A percentile compares a stretch with the other conserved stretches of the same genome.
These are phyloP conservation scores for Psococerastis gibbosa DNA, from an alignment of 2,888 invertebrate genomes.

Conservation along the genomic window DNA sequence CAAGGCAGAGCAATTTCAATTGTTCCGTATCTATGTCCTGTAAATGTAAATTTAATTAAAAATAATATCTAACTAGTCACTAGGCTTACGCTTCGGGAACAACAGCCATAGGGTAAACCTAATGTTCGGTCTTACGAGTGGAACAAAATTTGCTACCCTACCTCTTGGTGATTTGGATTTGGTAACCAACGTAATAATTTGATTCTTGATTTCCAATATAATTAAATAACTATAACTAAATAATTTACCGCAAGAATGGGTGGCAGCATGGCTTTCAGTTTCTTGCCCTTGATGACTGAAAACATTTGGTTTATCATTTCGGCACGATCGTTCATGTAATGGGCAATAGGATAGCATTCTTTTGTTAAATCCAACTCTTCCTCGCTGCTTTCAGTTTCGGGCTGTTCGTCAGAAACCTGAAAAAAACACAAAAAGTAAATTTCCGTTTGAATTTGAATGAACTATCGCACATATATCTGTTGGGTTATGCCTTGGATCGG, in stretches of 20 bases:
- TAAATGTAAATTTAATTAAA: too few relatives aligned
- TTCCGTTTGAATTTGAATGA: too few relatives aligned
- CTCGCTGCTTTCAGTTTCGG: constrained; percentile 6
- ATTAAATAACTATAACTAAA: neutral
- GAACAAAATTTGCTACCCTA: too few relatives aligned
- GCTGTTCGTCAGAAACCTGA: constrained; percentile 17
- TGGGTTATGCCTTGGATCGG: too few relatives aligned
- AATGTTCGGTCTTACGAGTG: too few relatives aligned
- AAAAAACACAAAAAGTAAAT: constrained; percentile 21
- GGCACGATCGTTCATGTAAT: constrained; percentile 18
- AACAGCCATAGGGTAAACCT: too few relatives aligned
- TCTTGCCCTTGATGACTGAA: constrained; percentile 17
- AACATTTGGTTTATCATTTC: constrained; percentile 20
- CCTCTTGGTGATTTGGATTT: too few relatives aligned
- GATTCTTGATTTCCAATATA: too few relatives aligned
- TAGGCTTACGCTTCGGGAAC: too few relatives aligned
- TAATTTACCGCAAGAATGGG: constrained; percentile 10
- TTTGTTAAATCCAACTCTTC: constrained; percentile 15
- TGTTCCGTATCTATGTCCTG: constrained; percentile 17
- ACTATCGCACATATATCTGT: too few relatives aligned
- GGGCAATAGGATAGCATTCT: constrained; percentile 17
- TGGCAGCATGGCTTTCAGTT: constrained; percentile 11
- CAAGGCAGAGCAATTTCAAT: constrained; percentile 20
- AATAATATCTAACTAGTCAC: too few relatives aligned
- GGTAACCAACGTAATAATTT: too few relatives aligned